Evolutionary conservation across 1,140 invertebrate genomes (phyloP).

Genomic region (Solen grandis): DNA sequence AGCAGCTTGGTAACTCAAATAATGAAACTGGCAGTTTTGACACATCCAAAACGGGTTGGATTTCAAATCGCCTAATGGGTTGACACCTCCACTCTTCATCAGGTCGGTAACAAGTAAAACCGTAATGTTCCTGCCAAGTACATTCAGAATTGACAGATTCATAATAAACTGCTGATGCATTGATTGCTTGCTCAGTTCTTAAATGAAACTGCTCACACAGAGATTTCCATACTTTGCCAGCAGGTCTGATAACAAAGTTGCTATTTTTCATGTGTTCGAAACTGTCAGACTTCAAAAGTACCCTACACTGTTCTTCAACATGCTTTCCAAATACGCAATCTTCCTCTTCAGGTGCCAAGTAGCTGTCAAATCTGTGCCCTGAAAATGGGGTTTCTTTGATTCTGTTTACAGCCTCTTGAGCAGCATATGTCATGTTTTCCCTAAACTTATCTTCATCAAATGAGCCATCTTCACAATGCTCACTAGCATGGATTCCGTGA

Average conservation of each 20-base stretch:
- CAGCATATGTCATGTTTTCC: conserved; percentile 17
- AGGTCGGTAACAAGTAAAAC: conserved; percentile 20
- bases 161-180: neutral
- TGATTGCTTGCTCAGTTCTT: neutral
- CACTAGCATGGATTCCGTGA: neutral
- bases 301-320: neutral
- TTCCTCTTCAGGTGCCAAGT: neutral
- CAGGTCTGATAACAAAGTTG: neutral
- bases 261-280: neutral
- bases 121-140: conserved; percentile 7
- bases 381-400: conserved; percentile 13
- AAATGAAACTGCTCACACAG: conserved; percentile 1
- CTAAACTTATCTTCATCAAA: neutral
- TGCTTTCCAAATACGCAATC: neutral
- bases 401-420: neutral
- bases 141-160: neutral
- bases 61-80: conserved; percentile 20
- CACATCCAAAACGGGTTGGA: conserved; percentile 26
- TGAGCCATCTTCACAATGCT: conserved; percentile 2
- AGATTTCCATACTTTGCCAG: conserved; percentile 11
- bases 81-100: conserved; percentile 21
- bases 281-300: neutral
- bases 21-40: conserved; percentile 20
- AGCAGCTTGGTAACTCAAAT: conserved; percentile 11
- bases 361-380: neutral